Conservation (phyloP, 2,888 invertebrate genomes). For the Epistrophe eligans region DNA sequence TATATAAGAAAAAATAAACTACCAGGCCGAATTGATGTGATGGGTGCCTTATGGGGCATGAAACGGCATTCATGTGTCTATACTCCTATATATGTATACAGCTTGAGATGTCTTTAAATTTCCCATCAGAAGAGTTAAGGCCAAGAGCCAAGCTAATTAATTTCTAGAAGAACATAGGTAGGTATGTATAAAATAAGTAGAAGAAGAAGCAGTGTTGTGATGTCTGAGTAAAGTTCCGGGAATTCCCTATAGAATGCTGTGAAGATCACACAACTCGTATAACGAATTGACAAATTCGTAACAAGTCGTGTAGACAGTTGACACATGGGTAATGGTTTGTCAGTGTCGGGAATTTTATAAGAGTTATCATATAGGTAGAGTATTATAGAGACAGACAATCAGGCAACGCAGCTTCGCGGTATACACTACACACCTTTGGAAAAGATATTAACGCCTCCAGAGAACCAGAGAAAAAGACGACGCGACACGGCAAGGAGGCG, state of each 20-base stretch:
- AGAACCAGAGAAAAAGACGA: conserved; percentile 5
- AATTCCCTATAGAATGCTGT: conserved; percentile 45
- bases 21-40: conserved; percentile 19
- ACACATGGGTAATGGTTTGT: conserved; percentile 62
- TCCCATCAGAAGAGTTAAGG: conserved; percentile 24
- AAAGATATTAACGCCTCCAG: conserved; percentile 56
- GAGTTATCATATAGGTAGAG: conserved; percentile 19
- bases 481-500: conserved; percentile 11
- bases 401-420: neutral
- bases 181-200: neutral
- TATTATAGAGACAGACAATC: neutral
- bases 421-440: conserved; percentile 35
- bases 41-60: conserved; percentile 48
- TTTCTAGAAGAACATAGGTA: conserved; percentile 3
- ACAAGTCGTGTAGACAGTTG: conserved; percentile 57
- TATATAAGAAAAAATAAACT: conserved; percentile 14
- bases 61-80: conserved; percentile 41
- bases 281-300: conserved; percentile 63
- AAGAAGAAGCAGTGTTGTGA: neutral
- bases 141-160: conserved; percentile 12
- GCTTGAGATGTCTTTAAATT: neutral
- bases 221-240: conserved; percentile 40
- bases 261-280: conserved; percentile 16
- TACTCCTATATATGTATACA: too few relatives aligned
- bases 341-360: conserved; percentile 47